Conservation (phyloP, 2,888 invertebrate genomes). For the Sinelater perroti region DNA sequence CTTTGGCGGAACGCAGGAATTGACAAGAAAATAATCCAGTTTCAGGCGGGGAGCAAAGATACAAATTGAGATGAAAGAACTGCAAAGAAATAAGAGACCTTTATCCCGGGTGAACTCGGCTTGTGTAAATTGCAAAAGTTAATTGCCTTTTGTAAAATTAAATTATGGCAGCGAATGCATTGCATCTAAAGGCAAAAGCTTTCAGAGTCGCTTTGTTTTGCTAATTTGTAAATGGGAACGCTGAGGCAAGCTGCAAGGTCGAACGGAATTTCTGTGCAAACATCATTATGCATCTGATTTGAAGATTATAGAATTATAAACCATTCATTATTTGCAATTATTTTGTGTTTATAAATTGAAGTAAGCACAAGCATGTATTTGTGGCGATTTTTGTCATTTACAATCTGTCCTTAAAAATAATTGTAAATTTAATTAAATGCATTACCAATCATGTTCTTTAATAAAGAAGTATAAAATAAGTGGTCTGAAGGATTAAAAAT, state of each 20-base stretch:
- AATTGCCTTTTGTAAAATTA: constrained; percentile 24
- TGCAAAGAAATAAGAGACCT: constrained; percentile 13
- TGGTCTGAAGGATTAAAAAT: too few relatives aligned
- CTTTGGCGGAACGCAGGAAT: constrained; percentile 28
- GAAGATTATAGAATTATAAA: too few relatives aligned
- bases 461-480: too few relatives aligned
- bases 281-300: too few relatives aligned
- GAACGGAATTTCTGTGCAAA: not conserved
- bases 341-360: too few relatives aligned
- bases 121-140: constrained; percentile 11
- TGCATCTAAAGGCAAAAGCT: constrained; percentile 2
- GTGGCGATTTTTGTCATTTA: too few relatives aligned
- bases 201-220: not conserved
- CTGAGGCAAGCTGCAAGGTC: not conserved
- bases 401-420: too few relatives aligned
- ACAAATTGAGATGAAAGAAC: constrained; percentile 26
- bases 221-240: not conserved
- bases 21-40: constrained; percentile 36
- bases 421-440: too few relatives aligned
- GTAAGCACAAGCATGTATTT: too few relatives aligned
- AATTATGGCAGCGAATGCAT: not conserved
- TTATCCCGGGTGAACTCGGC: not conserved
- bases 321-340: too few relatives aligned
- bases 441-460: too few relatives aligned
- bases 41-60: constrained; percentile 22